These are phyloP conservation scores for Hephaestus fuliginosus DNA, from an alignment of 2,797 vertebrate species.

Conservation along the genomic window DNA sequence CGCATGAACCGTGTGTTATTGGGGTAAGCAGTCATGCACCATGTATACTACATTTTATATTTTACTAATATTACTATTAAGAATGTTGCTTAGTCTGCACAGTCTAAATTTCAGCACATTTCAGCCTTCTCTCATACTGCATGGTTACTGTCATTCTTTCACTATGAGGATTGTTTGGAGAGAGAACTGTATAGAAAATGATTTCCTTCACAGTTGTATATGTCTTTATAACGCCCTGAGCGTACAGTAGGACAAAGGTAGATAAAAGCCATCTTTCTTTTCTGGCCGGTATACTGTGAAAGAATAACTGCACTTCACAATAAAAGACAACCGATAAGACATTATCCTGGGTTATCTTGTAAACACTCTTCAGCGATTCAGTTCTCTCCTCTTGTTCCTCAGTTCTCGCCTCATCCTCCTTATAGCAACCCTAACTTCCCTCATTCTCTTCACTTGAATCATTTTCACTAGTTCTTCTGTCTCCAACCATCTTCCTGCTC, in stretches of 20 bases:
- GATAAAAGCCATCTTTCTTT: background rate
- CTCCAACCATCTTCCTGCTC: too few species aligned
- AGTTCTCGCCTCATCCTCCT: background rate
- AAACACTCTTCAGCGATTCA: background rate
- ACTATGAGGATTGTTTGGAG: background rate
- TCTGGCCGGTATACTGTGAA: background rate
- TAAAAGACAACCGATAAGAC: constrained; percentile 6
- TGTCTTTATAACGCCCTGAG: constrained; percentile 13
- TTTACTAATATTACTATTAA: background rate
- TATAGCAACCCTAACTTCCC: background rate
- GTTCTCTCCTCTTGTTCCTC: too few species aligned
- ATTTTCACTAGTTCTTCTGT: too few species aligned
- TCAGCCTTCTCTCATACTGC: background rate
- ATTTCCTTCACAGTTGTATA: constrained; percentile 7
- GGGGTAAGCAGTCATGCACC: background rate
- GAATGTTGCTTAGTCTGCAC: background rate
- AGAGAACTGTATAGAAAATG: background rate
- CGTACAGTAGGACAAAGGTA: background rate
- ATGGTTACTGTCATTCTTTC: constrained; percentile 5
- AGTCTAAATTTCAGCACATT: background rate
- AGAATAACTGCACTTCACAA: background rate
- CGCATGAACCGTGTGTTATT: background rate
- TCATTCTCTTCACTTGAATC: too few species aligned
- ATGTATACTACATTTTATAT: constrained; percentile 16
- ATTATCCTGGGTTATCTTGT: background rate